Base-by-base conservation (phyloP, 2,888 invertebrate species). In the Balanococcus diminutus region DNA sequence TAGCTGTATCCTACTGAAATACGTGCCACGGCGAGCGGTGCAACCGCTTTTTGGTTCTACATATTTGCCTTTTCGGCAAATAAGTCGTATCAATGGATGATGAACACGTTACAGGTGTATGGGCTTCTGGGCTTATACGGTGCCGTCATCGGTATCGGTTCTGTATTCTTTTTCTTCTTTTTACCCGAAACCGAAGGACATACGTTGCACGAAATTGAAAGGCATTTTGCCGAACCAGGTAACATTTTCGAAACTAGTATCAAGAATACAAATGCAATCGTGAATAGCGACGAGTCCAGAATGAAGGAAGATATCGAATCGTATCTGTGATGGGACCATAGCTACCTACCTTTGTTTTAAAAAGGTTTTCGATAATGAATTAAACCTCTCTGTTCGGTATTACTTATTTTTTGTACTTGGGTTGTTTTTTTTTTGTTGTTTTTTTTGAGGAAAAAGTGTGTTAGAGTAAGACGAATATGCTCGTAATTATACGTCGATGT, bases 131-230 rank as follows among this genome's bases (percentile, higher is more conserved):
- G 88, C 87, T 81, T 89, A 32, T 89, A 89, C 87, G 88, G 88
- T 1, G 87, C 79, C 5, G 87, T 89, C 16, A 89, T 94, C 88
- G 89, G 94, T 4, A 87, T 92, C 0, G 95, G 95, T 0, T 91
- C 92, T n/a, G 87, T 92, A 3, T 89, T 92, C 9, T 90, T 96
- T 42, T 95, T 93, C 89, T 93, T 93, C 87, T 90, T 92, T 42
- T 90, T 96, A 86, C 96, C 96, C 0, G 96, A 96, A 91, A 96
- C 96, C 0, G 96, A 96, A 89, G 95, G 95, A 0, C 93, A 95
- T 88, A 93, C 93, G 0, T 89, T 96, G 67, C 91, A 91, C 86
- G 94, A 95, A 88, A 94, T 95, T 82, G 93, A 94, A 85, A 92
- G 93, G 87, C 94, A 94, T 89, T 95, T 93, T 88, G 91, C 93